Percentiles rank a stretch among this genome's conserved stretches.
Conservation (phyloP, 1,140 invertebrate genomes). For the Solen grandis region DNA sequence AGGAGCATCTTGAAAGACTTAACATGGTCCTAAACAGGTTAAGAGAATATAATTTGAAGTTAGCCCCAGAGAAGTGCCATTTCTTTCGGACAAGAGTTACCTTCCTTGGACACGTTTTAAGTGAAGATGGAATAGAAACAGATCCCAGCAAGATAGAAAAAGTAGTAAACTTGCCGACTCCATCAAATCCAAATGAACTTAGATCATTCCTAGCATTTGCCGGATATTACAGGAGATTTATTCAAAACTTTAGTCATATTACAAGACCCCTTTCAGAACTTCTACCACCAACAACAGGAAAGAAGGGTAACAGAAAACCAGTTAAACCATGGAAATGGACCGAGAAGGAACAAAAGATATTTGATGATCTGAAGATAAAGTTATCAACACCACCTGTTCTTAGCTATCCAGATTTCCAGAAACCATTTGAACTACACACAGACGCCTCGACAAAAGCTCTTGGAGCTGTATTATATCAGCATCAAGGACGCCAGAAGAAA, state of each 20-base stretch:
- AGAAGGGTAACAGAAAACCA: too few relatives aligned
- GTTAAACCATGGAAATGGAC: too few relatives aligned
- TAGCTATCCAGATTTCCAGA: too few relatives aligned
- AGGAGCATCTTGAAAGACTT: conserved; percentile 23
- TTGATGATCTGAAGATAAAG: too few relatives aligned
- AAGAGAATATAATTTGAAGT: conserved; percentile 26
- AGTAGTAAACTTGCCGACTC: not conserved
- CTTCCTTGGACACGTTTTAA: conserved; percentile 64
- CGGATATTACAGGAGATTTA: not conserved
- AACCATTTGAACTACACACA: too few relatives aligned
- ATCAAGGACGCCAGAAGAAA: too few relatives aligned
- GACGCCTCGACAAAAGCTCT: too few relatives aligned
- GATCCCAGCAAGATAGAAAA: conserved; percentile 31
- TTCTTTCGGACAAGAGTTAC: conserved; percentile 73
- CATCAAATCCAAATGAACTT: not conserved
- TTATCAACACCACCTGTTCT: too few relatives aligned
- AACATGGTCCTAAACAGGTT: conserved; percentile 30
- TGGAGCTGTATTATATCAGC: too few relatives aligned
- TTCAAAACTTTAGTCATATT: not conserved
- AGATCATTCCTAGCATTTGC: not conserved
- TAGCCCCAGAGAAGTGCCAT: conserved; percentile 56
- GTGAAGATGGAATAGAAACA: conserved; percentile 58
- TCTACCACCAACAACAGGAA: too few relatives aligned
- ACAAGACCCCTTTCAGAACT: not conserved
- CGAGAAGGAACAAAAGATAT: too few relatives aligned